Percentiles rank a stretch among this genome's conserved stretches.
Conservation (phyloP, 2,797 vertebrate species). For the Pteropus rufus region DNA sequence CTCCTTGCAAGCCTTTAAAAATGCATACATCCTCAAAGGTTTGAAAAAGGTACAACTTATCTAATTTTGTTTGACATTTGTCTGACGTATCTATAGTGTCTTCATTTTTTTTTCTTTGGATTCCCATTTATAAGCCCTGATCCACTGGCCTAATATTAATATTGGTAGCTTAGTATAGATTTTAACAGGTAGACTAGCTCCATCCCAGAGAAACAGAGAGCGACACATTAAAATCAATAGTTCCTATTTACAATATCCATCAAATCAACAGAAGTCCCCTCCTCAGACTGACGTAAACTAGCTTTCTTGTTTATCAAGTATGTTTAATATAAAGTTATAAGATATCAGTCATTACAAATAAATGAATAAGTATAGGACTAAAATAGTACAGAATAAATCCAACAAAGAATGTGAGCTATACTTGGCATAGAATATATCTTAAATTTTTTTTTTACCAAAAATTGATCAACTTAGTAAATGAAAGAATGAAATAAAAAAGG, state of each 20-base stretch:
- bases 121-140: neutral
- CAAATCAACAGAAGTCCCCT: neutral
- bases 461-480: neutral
- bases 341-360: neutral
- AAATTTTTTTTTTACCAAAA: neutral
- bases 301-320: neutral
- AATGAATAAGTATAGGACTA: neutral
- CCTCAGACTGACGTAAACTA: neutral
- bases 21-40: neutral
- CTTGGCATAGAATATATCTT: neutral
- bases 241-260: neutral
- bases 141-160: neutral
- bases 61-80: neutral
- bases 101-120: neutral
- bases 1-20: neutral
- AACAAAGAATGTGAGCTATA: neutral
- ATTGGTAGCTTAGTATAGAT: neutral
- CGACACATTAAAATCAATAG: neutral
- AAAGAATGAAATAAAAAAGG: neutral
- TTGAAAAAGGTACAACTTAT: neutral
- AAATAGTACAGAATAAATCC: neutral
- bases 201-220: neutral
- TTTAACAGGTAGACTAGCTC: neutral
- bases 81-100: neutral
- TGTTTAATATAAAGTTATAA: neutral